These are phyloP conservation scores for Trileptium ribeirensis DNA, from an alignment of 2,888 invertebrate genomes.

Conservation along the genomic window DNA sequence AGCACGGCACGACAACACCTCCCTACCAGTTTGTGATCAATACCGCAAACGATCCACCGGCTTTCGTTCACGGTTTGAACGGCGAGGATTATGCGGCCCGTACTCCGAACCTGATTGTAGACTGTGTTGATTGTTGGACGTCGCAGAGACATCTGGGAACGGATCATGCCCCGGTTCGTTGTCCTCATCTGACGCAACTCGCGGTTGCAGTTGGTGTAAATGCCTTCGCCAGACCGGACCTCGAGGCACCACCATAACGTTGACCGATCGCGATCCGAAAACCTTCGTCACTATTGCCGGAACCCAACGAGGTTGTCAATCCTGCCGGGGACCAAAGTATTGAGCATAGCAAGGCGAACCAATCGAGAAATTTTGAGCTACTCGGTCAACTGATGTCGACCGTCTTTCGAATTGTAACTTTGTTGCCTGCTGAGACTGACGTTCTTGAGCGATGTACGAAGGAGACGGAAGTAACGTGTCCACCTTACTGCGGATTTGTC, in stretches of 20 bases:
- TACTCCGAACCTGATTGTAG: neutral
- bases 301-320: constrained; percentile 23
- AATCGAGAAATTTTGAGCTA: neutral
- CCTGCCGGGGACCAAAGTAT: constrained; percentile 21
- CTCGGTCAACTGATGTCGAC: neutral
- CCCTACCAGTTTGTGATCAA: neutral
- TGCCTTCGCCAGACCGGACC: constrained; percentile 24
- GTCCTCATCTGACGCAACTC: constrained; percentile 19
- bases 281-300: constrained; percentile 24
- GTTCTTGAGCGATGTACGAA: constrained; percentile 23
- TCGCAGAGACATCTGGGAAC: neutral
- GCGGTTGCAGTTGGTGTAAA: constrained; percentile 24
- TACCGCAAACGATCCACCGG: neutral
- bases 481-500: constrained; percentile 20
- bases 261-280: constrained; percentile 18
- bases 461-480: constrained; percentile 14
- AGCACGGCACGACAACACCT: no score
- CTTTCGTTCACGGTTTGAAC: neutral
- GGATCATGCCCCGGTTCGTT: neutral
- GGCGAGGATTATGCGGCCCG: neutral
- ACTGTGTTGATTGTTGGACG: neutral
- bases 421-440: constrained; percentile 18
- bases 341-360: neutral
- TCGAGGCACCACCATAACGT: constrained; percentile 17
- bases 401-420: neutral